Evolutionary conservation across 2,797 vertebrate species (phyloP).

Genomic region (Centropyge bicolor): DNA sequence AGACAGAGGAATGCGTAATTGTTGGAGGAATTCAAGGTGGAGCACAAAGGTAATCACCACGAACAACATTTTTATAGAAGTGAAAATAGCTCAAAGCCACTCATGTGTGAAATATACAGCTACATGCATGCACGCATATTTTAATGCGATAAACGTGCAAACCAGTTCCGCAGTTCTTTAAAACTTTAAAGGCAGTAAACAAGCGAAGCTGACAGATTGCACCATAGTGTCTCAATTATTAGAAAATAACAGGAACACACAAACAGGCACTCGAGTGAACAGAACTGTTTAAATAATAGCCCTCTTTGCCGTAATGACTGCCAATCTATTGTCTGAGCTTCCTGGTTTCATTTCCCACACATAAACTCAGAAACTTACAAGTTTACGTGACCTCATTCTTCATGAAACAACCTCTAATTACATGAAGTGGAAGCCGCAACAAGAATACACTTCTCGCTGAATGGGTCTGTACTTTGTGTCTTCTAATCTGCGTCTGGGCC

Average conservation of each 20-base stretch:
- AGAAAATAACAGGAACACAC: slow-evolving; percentile 77
- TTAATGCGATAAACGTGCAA: slow-evolving; percentile 43
- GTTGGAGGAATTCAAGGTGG: slow-evolving; percentile 71
- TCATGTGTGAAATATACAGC: slow-evolving; percentile 51
- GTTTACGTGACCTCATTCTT: slow-evolving; percentile 79
- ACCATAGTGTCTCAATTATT: slow-evolving; percentile 63
- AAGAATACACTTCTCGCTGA: slow-evolving; percentile 77
- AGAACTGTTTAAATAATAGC: slow-evolving; percentile 79
- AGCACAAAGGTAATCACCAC: slow-evolving; percentile 67
- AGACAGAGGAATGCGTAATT: slow-evolving; percentile 78
- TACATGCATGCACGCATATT: slow-evolving; percentile 33
- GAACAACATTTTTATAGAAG: slow-evolving; percentile 58
- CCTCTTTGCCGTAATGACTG: slow-evolving; percentile 72
- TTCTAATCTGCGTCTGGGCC: slow-evolving; percentile 57
- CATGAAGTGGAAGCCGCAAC: slow-evolving; percentile 81
- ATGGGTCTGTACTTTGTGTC: slow-evolving; percentile 65
- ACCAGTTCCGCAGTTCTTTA: slow-evolving; percentile 29
- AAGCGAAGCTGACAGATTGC: slow-evolving; percentile 43
- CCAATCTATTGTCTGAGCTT: slow-evolving; percentile 83
- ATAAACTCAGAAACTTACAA: slow-evolving; percentile 81
- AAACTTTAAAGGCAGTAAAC: slow-evolving; percentile 53
- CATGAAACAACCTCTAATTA: slow-evolving; percentile 85
- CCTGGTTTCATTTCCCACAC: slow-evolving; percentile 84
- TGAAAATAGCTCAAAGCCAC: slow-evolving; percentile 61
- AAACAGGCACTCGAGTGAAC: slow-evolving; percentile 66